Evolutionary conservation across 37 sponge, comb jelly and placozoan genomes (phyloP).

Genomic region (Crambe crambe): DNA sequence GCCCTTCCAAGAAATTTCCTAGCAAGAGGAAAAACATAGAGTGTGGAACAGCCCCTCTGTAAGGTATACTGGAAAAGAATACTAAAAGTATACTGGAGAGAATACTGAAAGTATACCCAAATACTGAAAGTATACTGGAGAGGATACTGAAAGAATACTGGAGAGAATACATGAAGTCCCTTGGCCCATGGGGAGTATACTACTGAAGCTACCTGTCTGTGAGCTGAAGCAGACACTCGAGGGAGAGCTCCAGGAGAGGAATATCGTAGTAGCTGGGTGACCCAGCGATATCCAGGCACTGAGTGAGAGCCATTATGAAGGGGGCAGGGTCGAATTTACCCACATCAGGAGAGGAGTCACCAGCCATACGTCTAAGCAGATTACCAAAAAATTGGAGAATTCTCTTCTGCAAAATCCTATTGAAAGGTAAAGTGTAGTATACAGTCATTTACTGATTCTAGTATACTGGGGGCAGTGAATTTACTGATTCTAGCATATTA

Average conservation of each 20-base stretch:
- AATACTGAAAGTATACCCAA: no score
- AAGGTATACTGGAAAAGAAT: no score
- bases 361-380: neutral
- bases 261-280: conserved; percentile 64
- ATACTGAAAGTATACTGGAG: no score
- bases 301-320: conserved; percentile 15
- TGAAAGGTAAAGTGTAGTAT: neutral
- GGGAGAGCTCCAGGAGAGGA: conserved; percentile 55
- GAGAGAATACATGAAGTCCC: no score
- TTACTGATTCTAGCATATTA: no score
- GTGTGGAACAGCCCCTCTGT: neutral
- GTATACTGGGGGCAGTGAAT: no score
- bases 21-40: neutral
- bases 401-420: conserved; percentile 17
- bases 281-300: conserved; percentile 55
- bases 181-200: no score
- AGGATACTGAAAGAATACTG: no score
- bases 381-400: conserved; percentile 16
- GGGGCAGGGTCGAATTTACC: neutral
- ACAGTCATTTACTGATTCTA: neutral
- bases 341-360: neutral
- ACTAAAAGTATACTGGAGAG: no score
- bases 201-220: conserved; percentile 16
- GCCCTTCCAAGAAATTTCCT: neutral
- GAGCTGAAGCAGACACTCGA: conserved; percentile 44